Evolutionary conservation across 2,888 invertebrate genomes (phyloP).

Genomic region (Neelides folsomi): DNA sequence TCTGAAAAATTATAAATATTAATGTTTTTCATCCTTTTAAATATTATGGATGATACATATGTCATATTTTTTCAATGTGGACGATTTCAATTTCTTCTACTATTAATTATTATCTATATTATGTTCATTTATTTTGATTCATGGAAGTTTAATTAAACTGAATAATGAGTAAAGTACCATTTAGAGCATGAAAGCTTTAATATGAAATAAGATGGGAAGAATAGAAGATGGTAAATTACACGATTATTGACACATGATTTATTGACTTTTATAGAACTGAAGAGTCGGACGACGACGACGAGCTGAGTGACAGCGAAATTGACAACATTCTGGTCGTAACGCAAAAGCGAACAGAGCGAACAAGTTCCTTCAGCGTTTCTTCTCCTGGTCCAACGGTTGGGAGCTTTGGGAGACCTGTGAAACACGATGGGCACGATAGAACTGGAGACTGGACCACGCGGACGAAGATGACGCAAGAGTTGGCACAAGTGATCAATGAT

Average conservation of each 20-base stretch:
- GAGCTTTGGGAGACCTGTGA: conserved; percentile 43
- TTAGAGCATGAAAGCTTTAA: no score
- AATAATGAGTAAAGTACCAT: no score
- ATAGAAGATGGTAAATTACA: neutral
- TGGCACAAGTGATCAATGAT: conserved; percentile 90
- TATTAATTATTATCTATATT: no score
- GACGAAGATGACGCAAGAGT: conserved; percentile 85
- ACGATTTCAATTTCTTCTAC: no score
- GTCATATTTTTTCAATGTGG: no score
- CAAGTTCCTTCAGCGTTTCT: conserved; percentile 25
- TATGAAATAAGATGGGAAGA: no score
- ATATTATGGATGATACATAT: no score
- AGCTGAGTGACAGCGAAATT: conserved; percentile 82
- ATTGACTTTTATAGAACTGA: conserved; percentile 49
- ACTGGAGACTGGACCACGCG: conserved; percentile 79
- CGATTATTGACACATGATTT: no score
- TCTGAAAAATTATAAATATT: no score
- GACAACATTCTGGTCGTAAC: conserved; percentile 91
- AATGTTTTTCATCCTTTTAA: no score
- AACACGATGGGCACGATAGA: conserved; percentile 79
- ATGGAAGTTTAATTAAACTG: no score
- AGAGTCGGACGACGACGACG: conserved; percentile 50
- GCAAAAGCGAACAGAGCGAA: conserved; percentile 45
- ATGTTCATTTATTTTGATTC: no score
- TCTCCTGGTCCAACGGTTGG: conserved; percentile 5